These are phyloP conservation scores for Zhengitettix transpicula DNA, from an alignment of 2,888 invertebrate species.

Conservation along the genomic window DNA sequence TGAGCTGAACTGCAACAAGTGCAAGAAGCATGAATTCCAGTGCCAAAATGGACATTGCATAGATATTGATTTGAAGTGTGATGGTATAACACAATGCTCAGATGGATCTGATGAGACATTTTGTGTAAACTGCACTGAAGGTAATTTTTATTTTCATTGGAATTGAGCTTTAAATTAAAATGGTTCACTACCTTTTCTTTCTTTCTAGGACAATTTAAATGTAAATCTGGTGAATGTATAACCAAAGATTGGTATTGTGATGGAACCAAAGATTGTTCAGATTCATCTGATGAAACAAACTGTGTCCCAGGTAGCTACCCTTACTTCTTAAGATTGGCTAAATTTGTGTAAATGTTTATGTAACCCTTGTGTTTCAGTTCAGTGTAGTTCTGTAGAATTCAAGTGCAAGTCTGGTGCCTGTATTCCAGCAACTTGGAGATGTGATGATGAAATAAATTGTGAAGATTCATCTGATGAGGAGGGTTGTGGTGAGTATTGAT, in stretches of 20 bases:
- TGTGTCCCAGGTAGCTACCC: conserved; percentile 9
- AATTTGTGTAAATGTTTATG: background rate
- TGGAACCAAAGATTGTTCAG: conserved; percentile 43
- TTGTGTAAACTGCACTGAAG: background rate
- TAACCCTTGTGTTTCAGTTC: conserved; percentile 1
- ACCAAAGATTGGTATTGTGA: conserved; percentile 52
- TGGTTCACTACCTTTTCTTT: background rate
- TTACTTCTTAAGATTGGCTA: background rate
- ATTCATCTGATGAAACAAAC: conserved; percentile 23
- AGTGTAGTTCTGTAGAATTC: conserved; percentile 3
- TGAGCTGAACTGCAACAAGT: conserved; percentile 30
- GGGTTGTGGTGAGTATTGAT: conserved; percentile 20
- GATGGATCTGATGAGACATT: conserved; percentile 42
- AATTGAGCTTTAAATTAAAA: background rate
- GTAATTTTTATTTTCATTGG: background rate
- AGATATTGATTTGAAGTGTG: conserved; percentile 21
- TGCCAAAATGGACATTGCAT: conserved; percentile 39
- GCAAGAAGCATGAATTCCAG: conserved; percentile 29
- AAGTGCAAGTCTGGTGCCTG: conserved; percentile 13
- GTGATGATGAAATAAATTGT: conserved; percentile 25
- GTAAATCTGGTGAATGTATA: conserved; percentile 52
- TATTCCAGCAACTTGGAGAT: conserved; percentile 21
- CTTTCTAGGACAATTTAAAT: conserved; percentile 34
- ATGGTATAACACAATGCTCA: conserved; percentile 35
- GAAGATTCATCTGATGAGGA: conserved; percentile 26